A percentile compares a stretch with the other conserved stretches of the same genome.
phyloP scores from a whole-genome alignment of 2,113 vertebrate genomes.

The Cyprinodon variegatus region DNA sequence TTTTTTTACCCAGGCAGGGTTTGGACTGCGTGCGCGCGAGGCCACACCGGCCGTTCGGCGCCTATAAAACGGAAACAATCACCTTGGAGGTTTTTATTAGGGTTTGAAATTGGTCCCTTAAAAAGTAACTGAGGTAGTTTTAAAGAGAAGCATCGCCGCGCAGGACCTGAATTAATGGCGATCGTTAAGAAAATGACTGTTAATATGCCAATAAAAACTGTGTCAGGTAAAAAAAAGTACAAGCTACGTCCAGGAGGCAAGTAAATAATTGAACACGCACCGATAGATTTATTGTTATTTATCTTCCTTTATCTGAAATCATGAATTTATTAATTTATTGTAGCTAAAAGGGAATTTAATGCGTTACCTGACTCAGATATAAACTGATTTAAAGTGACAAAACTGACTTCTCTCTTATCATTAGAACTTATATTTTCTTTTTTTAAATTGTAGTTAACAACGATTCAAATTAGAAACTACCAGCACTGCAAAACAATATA shows the following conservation, averaged over 20 bases:
- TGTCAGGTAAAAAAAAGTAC: conserved; percentile 18
- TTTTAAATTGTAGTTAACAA: too few relatives aligned
- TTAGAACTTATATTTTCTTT: too few relatives aligned
- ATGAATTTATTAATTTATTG: background rate
- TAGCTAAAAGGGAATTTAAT: conserved; percentile 44
- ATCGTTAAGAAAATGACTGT: conserved; percentile 79
- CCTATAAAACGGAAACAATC: conserved; percentile 85
- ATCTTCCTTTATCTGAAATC: background rate
- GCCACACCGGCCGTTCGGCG: conserved; percentile 84
- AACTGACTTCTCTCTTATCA: background rate
- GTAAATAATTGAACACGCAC: conserved; percentile 47
- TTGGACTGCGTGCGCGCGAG: conserved; percentile 64
- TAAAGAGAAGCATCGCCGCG: conserved; percentile 73
- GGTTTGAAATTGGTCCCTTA: conserved; percentile 77
- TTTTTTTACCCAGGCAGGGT: too few relatives aligned
- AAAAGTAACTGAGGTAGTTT: conserved; percentile 79
- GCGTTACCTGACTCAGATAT: background rate
- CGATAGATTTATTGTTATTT: background rate
- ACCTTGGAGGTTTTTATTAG: conserved; percentile 83
- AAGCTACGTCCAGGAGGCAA: conserved; percentile 7
- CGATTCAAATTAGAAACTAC: too few relatives aligned
- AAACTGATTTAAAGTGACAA: conserved; percentile 34
- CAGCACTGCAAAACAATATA: too few relatives aligned
- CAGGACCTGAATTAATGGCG: conserved; percentile 66
- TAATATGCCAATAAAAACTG: conserved; percentile 77